Conservation (phyloP, 2,797 vertebrate genomes). For the Eremophila alpestris region DNA sequence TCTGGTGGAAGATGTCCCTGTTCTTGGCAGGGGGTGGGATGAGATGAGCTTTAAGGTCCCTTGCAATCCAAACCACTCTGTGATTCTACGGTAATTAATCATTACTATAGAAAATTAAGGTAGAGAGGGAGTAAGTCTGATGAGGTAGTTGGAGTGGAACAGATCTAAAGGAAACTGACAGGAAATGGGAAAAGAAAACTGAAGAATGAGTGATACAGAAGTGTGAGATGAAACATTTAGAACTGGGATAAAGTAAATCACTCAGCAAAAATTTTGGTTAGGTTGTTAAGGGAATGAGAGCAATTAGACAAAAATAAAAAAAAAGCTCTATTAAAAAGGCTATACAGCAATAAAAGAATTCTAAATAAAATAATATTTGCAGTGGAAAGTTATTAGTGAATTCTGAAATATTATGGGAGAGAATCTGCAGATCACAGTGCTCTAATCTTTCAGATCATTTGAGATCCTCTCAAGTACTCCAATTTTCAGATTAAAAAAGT, state of each 20-base stretch:
- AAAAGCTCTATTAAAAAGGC: neutral
- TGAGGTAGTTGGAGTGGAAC: neutral
- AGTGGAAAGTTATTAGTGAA: neutral
- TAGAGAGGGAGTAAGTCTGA: neutral
- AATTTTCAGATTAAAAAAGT: neutral
- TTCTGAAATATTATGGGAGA: neutral
- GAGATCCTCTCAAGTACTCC: neutral
- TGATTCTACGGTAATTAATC: neutral
- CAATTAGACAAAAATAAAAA: neutral
- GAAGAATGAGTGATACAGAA: neutral
- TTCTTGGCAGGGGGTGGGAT: neutral
- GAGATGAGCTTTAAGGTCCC: neutral
- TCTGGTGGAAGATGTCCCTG: neutral
- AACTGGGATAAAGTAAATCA: neutral
- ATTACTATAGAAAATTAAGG: neutral
- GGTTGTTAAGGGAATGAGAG: neutral
- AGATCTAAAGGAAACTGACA: neutral
- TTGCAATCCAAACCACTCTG: neutral
- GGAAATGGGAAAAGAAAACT: neutral
- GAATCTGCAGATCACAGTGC: neutral
- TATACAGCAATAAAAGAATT: neutral
- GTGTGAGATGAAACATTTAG: neutral
- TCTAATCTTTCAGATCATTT: neutral
- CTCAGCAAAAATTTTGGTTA: neutral
- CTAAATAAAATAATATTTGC: neutral